Conservation (phyloP, 2,797 vertebrate species). For the Gymnocypris eckloni region DNA sequence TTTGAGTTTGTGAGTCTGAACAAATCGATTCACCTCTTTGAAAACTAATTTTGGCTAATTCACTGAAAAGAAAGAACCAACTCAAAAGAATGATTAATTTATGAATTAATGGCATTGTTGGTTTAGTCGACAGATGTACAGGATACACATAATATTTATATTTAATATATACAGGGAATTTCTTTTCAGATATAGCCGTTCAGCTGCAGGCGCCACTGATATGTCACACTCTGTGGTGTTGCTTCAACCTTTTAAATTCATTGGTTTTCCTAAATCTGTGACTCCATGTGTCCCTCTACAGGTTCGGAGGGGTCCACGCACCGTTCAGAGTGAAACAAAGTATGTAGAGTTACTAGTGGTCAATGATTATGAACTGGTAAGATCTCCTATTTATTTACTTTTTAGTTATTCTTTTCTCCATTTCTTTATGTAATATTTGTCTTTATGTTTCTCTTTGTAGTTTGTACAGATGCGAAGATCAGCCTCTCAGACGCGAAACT, state of each 20-base stretch:
- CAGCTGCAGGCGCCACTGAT: too few relatives aligned
- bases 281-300: slow-evolving; percentile 64
- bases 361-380: slow-evolving; percentile 92
- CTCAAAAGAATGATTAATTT: background rate
- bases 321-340: slow-evolving; percentile 95
- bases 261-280: background rate
- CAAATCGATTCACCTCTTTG: too few relatives aligned
- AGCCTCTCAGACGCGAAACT: slow-evolving; percentile 88
- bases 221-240: background rate
- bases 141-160: background rate
- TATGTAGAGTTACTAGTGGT: slow-evolving; percentile 95
- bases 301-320: slow-evolving; percentile 87
- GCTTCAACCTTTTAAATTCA: background rate
- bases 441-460: slow-evolving; percentile 66
- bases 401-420: background rate
- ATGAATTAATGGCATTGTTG: background rate
- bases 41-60: background rate
- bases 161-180: background rate
- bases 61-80: background rate
- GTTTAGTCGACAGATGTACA: background rate
- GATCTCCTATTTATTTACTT: slow-evolving; percentile 42
- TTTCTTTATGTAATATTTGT: slow-evolving; percentile 14
- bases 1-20: too few relatives aligned
- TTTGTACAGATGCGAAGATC: slow-evolving; percentile 89
- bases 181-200: background rate